Percentiles rank a stretch among this genome's conserved stretches.
Conservation (phyloP, 2,888 invertebrate genomes). For the Melolontha melolontha region DNA sequence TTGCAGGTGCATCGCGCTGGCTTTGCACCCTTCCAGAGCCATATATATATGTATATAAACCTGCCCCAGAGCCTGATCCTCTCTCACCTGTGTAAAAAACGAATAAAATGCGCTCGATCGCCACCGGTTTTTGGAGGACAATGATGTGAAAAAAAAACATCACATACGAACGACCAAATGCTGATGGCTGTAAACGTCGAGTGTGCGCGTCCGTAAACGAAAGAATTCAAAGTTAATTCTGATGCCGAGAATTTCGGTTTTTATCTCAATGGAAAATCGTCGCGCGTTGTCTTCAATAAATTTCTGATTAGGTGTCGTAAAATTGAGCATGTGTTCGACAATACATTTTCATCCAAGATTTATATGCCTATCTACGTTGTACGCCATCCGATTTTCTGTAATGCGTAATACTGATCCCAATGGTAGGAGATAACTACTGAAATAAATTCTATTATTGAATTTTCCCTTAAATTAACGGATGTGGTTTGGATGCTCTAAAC, state of each 20-base stretch:
- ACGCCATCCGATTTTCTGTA: not conserved
- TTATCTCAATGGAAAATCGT: conserved; percentile 38
- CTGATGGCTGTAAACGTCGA: conserved; percentile 7
- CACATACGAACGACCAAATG: too few species aligned
- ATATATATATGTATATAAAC: conserved; percentile 44
- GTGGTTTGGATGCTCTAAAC: too few species aligned
- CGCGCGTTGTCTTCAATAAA: conserved; percentile 22
- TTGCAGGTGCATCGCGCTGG: conserved; percentile 53
- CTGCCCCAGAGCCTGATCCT: conserved; percentile 47
- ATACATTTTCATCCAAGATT: too few species aligned
- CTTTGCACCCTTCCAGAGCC: conserved; percentile 49
- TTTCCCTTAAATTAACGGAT: too few species aligned
- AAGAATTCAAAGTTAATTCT: conserved; percentile 18
- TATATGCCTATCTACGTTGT: not conserved
- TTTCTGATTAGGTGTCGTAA: conserved; percentile 23
- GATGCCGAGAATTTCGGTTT: conserved; percentile 32
- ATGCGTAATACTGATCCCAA: too few species aligned
- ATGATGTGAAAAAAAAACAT: conserved; percentile 26
- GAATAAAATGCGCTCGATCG: conserved; percentile 49
- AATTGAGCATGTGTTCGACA: conserved; percentile 9
- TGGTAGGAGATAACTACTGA: too few species aligned
- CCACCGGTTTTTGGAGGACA: conserved; percentile 48
- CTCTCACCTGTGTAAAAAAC: conserved; percentile 50
- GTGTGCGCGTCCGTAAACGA: not conserved
- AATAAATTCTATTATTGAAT: too few species aligned